A percentile compares a stretch with the other conserved stretches of the same genome.
Evolutionary conservation across 1,140 invertebrate species (phyloP).

Genomic region (Eumaeus atala): DNA sequence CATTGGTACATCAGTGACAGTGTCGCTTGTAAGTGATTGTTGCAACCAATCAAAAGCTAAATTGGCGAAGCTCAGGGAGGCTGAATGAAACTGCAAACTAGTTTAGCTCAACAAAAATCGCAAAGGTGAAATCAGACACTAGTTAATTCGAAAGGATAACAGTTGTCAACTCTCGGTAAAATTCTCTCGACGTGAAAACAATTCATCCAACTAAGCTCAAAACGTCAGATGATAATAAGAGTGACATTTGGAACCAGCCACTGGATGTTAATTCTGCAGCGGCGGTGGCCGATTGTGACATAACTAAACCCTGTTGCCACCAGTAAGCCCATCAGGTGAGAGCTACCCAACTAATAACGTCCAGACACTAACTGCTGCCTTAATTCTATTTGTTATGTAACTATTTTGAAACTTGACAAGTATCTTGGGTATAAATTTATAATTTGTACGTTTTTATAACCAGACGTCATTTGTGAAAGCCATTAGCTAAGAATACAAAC

Average conservation of each 20-base stretch:
- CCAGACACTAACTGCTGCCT: constrained; percentile 28
- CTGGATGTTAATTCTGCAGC: constrained; percentile 61
- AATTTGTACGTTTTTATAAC: constrained; percentile 36
- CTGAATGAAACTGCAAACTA: constrained; percentile 44
- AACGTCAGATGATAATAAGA: constrained; percentile 72
- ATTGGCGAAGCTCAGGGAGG: constrained; percentile 39
- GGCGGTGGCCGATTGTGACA: constrained; percentile 64
- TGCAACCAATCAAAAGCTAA: constrained; percentile 64
- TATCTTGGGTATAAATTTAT: constrained; percentile 7
- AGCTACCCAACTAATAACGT: constrained; percentile 49
- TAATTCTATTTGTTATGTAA: constrained; percentile 32
- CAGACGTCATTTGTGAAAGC: constrained; percentile 41
- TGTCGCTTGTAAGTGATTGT: constrained; percentile 59
- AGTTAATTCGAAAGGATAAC: constrained; percentile 61
- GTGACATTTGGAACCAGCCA: constrained; percentile 65
- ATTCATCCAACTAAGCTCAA: constrained; percentile 69
- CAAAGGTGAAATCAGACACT: constrained; percentile 33
- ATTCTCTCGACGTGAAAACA: constrained; percentile 65
- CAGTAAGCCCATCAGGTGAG: constrained; percentile 65
- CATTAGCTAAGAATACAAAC: constrained; percentile 63
- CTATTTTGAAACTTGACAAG: constrained; percentile 3
- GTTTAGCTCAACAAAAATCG: constrained; percentile 39
- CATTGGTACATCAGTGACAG: constrained; percentile 60
- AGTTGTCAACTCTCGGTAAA: constrained; percentile 54
- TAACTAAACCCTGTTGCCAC: constrained; percentile 64